Percentiles rank a stretch among this genome's conserved stretches.
Conservation (phyloP, 2,888 invertebrate genomes). For the Synergus itoensis region DNA sequence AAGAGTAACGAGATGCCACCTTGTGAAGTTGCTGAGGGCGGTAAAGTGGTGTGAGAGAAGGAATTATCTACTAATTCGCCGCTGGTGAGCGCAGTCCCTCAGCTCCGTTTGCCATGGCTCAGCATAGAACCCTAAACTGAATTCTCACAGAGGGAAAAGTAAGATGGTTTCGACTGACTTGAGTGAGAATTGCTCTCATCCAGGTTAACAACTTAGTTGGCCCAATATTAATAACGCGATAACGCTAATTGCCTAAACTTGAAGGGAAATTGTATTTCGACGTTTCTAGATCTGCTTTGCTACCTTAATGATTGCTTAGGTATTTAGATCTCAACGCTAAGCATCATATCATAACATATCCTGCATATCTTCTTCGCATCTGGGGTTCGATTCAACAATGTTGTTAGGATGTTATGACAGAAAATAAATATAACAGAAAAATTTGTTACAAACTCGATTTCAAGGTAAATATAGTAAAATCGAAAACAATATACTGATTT, state of each 20-base stretch:
- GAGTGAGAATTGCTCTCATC: conserved; percentile 33
- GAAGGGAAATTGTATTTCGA: conserved; percentile 37
- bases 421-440: too few relatives aligned
- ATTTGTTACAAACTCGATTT: too few relatives aligned
- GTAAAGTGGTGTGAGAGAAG: conserved; percentile 13
- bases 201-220: conserved; percentile 28
- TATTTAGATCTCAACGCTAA: conserved; percentile 10
- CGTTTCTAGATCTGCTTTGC: conserved; percentile 1
- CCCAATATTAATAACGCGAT: conserved; percentile 39
- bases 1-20: conserved; percentile 40
- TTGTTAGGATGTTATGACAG: too few relatives aligned
- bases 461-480: too few relatives aligned
- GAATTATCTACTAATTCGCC: conserved; percentile 38
- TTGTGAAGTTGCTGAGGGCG: conserved; percentile 30
- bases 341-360: neutral
- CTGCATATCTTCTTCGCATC: conserved; percentile 10
- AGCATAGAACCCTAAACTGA: conserved; percentile 16
- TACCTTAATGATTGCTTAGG: neutral
- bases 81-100: conserved; percentile 22
- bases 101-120: neutral
- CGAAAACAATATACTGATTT: too few relatives aligned
- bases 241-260: conserved; percentile 42
- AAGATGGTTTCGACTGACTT: conserved; percentile 17
- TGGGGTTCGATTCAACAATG: neutral
- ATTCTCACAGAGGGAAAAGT: conserved; percentile 9